Evolutionary conservation across 2,888 invertebrate genomes (phyloP).

Genomic region (Eumacrocentrus americanus): DNA sequence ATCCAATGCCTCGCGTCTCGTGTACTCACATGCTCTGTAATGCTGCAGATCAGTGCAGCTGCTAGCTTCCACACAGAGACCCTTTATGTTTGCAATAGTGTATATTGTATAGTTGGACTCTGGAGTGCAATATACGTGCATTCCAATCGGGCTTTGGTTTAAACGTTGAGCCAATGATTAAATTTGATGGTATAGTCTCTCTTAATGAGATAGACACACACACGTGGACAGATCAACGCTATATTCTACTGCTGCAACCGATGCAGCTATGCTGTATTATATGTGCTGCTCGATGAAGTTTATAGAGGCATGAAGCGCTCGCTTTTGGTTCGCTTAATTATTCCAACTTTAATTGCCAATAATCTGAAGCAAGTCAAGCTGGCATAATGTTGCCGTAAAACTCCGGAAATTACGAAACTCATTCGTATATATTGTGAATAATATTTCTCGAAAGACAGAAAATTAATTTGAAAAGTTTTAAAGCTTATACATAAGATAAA

Average conservation of each 20-base stretch:
- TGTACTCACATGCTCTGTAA: neutral
- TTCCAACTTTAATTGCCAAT: neutral
- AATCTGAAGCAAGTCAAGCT: neutral
- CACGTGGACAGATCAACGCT: neutral
- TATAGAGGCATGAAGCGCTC: too few species aligned
- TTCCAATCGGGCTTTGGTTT: conserved; percentile 10
- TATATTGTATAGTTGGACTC: neutral
- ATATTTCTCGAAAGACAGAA: too few species aligned
- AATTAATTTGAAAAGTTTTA: neutral
- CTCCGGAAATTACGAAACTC: neutral
- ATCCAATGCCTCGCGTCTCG: conserved; percentile 20
- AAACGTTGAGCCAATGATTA: conserved; percentile 1
- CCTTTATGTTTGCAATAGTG: neutral
- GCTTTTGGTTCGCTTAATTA: neutral
- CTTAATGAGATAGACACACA: neutral
- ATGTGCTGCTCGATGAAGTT: too few species aligned
- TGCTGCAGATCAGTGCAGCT: neutral
- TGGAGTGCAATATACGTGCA: neutral
- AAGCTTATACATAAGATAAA: neutral
- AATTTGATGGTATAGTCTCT: conserved; percentile 6
- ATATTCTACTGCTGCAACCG: neutral
- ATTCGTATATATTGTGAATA: neutral
- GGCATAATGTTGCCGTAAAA: neutral
- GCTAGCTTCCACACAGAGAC: neutral
- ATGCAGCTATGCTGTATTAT: neutral